Evolutionary conservation across 2,797 vertebrate species (phyloP).

Genomic region (Phrynocephalus vlangalii): DNA sequence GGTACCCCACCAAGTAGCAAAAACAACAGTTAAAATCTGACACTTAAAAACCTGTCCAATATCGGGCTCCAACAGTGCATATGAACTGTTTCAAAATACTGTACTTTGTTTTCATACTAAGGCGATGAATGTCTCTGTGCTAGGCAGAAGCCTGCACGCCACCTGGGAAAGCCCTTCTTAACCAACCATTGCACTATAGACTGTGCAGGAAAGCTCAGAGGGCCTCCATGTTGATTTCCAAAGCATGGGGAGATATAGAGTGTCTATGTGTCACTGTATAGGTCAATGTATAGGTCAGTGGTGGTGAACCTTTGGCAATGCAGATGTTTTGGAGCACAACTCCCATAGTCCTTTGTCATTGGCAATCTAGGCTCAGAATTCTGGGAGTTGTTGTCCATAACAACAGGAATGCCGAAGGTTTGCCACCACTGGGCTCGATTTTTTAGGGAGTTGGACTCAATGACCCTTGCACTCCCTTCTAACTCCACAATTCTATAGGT

Average conservation of each 20-base stretch:
- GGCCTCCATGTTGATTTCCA: background rate
- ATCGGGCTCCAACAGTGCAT: background rate
- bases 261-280: too few relatives aligned
- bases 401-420: too few relatives aligned
- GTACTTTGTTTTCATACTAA: background rate
- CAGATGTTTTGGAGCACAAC: too few relatives aligned
- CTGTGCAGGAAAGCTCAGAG: background rate
- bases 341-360: too few relatives aligned
- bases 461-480: too few relatives aligned
- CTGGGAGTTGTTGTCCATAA: too few relatives aligned
- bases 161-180: background rate
- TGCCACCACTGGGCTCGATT: too few relatives aligned
- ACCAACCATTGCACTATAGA: background rate
- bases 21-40: constrained; percentile 31
- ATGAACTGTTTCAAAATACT: constrained; percentile 5
- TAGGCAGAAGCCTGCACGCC: background rate
- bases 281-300: too few relatives aligned
- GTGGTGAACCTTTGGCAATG: too few relatives aligned
- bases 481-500: too few relatives aligned
- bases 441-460: too few relatives aligned
- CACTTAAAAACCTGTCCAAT: constrained; percentile 39
- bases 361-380: too few relatives aligned
- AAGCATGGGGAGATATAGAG: background rate
- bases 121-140: constrained; percentile 19
- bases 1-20: constrained; percentile 30